phyloP scores from a whole-genome alignment of 2,113 vertebrate species.

The Malurus cyaneus region DNA sequence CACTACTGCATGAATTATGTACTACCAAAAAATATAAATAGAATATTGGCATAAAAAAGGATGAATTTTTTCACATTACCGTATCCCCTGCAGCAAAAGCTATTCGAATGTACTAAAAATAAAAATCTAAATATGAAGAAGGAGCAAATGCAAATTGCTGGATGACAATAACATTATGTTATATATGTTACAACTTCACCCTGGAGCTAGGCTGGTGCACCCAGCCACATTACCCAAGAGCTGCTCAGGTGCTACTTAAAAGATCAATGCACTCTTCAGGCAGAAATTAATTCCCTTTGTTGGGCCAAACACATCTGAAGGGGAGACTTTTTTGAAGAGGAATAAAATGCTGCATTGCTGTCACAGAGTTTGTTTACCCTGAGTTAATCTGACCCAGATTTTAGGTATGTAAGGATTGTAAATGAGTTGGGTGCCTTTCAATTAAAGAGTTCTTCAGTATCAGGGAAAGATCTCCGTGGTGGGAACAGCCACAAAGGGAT shows the following conservation, averaged over 20 bases:
- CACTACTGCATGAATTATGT: background rate
- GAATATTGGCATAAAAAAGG: background rate
- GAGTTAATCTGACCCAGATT: background rate
- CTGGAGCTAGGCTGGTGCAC: background rate
- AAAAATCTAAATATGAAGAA: background rate
- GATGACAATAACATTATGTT: background rate
- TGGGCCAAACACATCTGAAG: background rate
- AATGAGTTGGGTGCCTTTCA: background rate
- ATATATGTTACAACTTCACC: background rate
- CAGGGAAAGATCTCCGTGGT: background rate
- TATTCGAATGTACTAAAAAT: background rate
- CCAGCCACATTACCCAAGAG: rapidly evolving
- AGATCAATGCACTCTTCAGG: background rate
- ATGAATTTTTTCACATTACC: background rate
- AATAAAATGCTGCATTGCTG: background rate
- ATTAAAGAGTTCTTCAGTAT: background rate
- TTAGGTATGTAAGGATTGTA: background rate
- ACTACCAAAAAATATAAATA: background rate
- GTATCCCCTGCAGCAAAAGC: background rate
- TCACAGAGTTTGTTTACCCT: background rate
- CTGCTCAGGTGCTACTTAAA: background rate
- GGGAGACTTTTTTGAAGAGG: background rate
- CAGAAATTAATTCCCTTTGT: background rate
- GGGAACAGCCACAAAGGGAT: background rate
- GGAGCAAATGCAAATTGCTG: background rate